Percentiles rank a stretch among this genome's conserved stretches.
Evolutionary conservation across 2,888 invertebrate genomes (phyloP).

Genomic region (Trachelus iudaicus): DNA sequence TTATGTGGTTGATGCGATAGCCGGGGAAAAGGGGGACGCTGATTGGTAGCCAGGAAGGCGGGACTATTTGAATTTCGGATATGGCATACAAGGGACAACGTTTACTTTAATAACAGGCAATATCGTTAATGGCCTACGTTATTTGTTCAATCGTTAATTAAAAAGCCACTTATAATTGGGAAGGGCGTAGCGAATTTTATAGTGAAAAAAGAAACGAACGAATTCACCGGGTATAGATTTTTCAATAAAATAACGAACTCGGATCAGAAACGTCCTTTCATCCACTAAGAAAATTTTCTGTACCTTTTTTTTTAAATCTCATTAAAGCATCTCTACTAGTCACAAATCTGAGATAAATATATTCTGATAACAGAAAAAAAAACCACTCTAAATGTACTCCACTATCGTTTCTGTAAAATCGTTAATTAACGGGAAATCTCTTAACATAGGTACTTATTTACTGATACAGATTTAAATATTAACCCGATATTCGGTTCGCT

Average conservation of each 20-base stretch:
- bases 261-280: not conserved
- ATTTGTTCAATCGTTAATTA: constrained; percentile 15
- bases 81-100: constrained; percentile 8
- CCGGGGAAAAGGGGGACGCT: not conserved
- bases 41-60: not conserved
- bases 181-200: not conserved
- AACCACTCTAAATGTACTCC: not conserved
- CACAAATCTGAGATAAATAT: not conserved
- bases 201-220: not conserved
- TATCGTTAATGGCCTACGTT: constrained; percentile 31
- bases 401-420: not conserved
- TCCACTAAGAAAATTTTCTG: not conserved
- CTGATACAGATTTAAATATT: not conserved
- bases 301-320: not conserved
- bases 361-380: not conserved
- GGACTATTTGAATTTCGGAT: constrained; percentile 13
- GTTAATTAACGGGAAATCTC: not conserved
- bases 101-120: constrained; percentile 33
- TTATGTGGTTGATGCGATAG: not conserved
- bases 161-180: not conserved
- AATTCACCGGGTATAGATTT: not conserved
- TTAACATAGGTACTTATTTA: not conserved
- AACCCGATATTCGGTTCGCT: not conserved
- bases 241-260: not conserved
- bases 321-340: not conserved